Conservation (phyloP, 2,797 vertebrate genomes). For the Pseudochirops cupreus region DNA sequence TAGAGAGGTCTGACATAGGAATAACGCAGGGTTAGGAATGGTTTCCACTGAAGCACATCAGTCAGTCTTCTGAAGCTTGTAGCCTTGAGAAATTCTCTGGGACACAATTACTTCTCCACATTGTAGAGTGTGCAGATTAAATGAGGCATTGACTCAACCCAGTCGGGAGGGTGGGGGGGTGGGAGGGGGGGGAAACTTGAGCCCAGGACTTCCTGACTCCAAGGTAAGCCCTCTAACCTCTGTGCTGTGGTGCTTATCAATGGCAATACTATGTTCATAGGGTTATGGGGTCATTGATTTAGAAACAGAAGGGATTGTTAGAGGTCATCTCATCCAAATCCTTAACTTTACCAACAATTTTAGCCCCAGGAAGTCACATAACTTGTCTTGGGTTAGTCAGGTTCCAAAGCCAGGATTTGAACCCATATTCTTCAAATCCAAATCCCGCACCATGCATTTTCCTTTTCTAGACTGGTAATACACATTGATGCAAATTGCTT, state of each 20-base stretch:
- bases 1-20: background rate
- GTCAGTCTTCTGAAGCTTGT: background rate
- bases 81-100: background rate
- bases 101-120: background rate
- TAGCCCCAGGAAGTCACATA: background rate
- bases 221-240: background rate
- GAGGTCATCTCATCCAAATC: background rate
- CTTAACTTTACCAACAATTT: background rate
- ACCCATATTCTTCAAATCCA: background rate
- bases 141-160: background rate
- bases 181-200: background rate
- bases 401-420: background rate
- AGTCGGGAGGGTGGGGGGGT: background rate
- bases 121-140: background rate
- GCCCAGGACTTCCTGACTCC: background rate
- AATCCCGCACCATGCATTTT: background rate
- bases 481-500: conserved; percentile 20
- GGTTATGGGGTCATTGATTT: background rate
- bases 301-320: background rate
- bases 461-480: background rate
- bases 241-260: background rate
- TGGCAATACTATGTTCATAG: background rate
- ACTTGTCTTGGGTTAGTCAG: background rate
- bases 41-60: background rate
- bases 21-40: background rate